Evolutionary conservation across 2,888 invertebrate species (phyloP).

Genomic region (Eupithecia exiguata): DNA sequence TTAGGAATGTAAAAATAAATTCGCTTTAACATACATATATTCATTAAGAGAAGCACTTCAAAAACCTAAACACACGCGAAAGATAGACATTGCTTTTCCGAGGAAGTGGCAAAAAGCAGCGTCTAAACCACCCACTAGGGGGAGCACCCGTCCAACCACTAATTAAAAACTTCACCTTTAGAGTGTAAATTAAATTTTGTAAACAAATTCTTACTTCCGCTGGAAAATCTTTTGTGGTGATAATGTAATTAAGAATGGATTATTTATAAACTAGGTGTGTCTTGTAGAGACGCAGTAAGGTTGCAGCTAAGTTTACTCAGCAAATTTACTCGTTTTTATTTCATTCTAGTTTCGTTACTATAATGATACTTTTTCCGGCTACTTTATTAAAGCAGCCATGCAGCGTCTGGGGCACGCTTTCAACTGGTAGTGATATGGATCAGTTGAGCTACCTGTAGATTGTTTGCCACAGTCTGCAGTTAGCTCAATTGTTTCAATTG

Average conservation of each 20-base stretch:
- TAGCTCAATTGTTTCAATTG: too few species aligned
- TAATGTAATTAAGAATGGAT: constrained; percentile 34
- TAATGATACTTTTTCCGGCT: not conserved
- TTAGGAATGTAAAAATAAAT: constrained; percentile 5
- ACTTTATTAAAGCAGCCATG: too few species aligned
- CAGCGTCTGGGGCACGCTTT: too few species aligned
- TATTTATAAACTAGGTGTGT: constrained; percentile 15
- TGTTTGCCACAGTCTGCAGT: too few species aligned
- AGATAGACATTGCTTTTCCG: constrained; percentile 37
- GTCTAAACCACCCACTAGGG: constrained; percentile 38
- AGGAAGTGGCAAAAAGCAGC: constrained; percentile 56
- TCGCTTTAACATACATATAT: not conserved
- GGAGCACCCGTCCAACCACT: constrained; percentile 50
- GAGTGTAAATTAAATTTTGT: constrained; percentile 42
- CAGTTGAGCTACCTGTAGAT: too few species aligned
- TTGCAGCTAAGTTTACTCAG: not conserved
- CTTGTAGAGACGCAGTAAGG: constrained; percentile 6
- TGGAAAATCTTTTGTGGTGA: constrained; percentile 33
- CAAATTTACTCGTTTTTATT: not conserved
- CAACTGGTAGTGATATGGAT: too few species aligned
- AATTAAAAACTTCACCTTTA: constrained; percentile 72
- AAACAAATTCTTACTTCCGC: constrained; percentile 37
- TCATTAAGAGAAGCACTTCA: constrained; percentile 22
- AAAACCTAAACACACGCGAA: constrained; percentile 26
- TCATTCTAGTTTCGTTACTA: not conserved